Evolutionary conservation across 2,888 invertebrate genomes (phyloP).

Genomic region (Caenorhabditis doughertyi): DNA sequence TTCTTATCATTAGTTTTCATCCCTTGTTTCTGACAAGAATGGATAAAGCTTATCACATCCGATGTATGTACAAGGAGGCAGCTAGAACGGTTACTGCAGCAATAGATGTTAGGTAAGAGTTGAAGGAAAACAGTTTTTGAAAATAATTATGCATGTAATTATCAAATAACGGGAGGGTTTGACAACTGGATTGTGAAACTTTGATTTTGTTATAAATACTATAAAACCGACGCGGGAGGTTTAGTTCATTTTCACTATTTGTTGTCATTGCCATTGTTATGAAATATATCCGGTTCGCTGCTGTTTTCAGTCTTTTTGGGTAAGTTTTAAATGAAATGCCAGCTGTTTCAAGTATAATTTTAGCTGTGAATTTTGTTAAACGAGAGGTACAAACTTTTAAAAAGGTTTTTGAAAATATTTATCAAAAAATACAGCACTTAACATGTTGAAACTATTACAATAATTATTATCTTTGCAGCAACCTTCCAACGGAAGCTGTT

Average conservation of each 20-base stretch:
- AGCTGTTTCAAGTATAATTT: conserved; percentile 52
- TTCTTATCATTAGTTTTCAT: conserved; percentile 82
- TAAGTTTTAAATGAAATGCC: background rate
- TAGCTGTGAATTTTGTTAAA: no score
- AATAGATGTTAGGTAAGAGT: conserved; percentile 81
- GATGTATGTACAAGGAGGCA: conserved; percentile 82
- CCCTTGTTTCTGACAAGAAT: conserved; percentile 82
- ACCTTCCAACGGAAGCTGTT: conserved; percentile 78
- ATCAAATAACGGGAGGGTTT: background rate
- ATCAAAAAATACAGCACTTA: no score
- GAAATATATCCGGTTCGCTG: conserved; percentile 9
- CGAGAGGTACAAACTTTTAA: no score
- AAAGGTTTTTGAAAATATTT: no score
- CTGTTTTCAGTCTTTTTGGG: background rate
- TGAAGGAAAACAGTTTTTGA: no score
- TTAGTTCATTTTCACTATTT: background rate
- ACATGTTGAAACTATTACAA: no score
- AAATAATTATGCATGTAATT: conserved; percentile 11
- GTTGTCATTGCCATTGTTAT: conserved; percentile 19
- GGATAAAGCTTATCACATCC: conserved; percentile 82
- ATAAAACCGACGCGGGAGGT: background rate
- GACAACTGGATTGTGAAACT: conserved; percentile 20
- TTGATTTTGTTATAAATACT: conserved; percentile 17
- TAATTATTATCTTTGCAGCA: no score
- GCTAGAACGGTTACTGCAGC: conserved; percentile 75